Percentiles rank a stretch among this genome's conserved stretches.
Conservation (phyloP, 2,113 vertebrate genomes). For the Macrotus californicus region DNA sequence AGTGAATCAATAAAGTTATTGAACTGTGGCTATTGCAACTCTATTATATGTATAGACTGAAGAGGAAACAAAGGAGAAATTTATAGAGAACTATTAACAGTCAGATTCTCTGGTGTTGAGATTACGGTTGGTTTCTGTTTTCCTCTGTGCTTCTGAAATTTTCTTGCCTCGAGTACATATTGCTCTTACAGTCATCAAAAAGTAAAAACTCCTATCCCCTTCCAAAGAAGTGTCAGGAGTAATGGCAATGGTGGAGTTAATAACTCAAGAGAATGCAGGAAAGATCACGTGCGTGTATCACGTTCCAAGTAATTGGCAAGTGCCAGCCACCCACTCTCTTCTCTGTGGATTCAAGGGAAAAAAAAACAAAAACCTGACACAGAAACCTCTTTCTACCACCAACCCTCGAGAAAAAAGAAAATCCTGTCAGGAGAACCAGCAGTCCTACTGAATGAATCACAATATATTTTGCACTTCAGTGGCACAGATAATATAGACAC, state of each 20-base stretch:
- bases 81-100: neutral
- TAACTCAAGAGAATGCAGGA: slow-evolving; percentile 14
- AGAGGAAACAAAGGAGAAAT: neutral
- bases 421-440: slow-evolving; percentile 55
- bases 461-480: slow-evolving; percentile 63
- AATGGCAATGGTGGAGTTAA: slow-evolving; percentile 39
- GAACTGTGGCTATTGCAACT: neutral
- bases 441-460: slow-evolving; percentile 65
- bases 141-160: neutral
- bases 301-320: slow-evolving; percentile 40
- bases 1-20: neutral
- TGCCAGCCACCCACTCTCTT: slow-evolving; percentile 41
- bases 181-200: neutral
- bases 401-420: slow-evolving; percentile 65
- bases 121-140: slow-evolving; percentile 1
- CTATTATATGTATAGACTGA: neutral
- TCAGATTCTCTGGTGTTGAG: neutral
- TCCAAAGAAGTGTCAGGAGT: slow-evolving; percentile 39
- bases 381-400: slow-evolving; percentile 52
- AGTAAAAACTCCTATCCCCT: neutral
- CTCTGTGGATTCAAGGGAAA: slow-evolving; percentile 54
- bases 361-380: slow-evolving; percentile 49
- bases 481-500: neutral
- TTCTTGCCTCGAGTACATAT: neutral
- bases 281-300: slow-evolving; percentile 43